Percentiles rank a stretch among this genome's conserved stretches.
These are phyloP conservation scores for Onthophagus sagittarius DNA, from an alignment of 2,888 invertebrate genomes.

Conservation along the genomic window DNA sequence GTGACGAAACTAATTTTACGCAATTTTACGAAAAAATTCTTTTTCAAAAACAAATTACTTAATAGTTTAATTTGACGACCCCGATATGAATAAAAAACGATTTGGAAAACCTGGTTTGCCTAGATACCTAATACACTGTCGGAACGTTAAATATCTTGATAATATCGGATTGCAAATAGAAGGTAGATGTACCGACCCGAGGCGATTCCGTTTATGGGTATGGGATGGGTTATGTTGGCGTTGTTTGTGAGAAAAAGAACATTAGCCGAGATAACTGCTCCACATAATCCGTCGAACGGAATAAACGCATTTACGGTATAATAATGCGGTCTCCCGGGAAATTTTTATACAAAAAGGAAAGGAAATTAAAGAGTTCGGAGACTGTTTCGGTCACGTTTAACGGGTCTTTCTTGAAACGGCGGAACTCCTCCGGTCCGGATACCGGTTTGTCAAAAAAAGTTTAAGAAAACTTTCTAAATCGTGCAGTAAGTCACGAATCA, in stretches of 20 bases:
- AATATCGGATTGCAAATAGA: not conserved
- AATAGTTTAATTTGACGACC: no score
- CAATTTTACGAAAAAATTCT: no score
- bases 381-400: not conserved
- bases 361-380: not conserved
- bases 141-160: not conserved
- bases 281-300: slow-evolving; percentile 9
- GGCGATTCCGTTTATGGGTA: not conserved
- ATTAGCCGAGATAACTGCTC: slow-evolving; percentile 8
- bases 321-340: not conserved
- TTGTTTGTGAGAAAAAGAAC: not conserved
- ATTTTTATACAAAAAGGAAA: not conserved
- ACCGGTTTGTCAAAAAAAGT: no score
- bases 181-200: not conserved
- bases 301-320: slow-evolving; percentile 2
- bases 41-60: no score
- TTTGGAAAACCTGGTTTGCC: not conserved
- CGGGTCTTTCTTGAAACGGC: not conserved
- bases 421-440: no score
- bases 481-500: no score
- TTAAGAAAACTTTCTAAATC: no score
- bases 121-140: not conserved
- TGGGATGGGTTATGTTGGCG: not conserved
- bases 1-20: no score
- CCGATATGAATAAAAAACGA: no score